A percentile compares a stretch with the other conserved stretches of the same genome.
phyloP scores from a whole-genome alignment of 2,113 vertebrate species.

The Pyrgilauda ruficollis region DNA sequence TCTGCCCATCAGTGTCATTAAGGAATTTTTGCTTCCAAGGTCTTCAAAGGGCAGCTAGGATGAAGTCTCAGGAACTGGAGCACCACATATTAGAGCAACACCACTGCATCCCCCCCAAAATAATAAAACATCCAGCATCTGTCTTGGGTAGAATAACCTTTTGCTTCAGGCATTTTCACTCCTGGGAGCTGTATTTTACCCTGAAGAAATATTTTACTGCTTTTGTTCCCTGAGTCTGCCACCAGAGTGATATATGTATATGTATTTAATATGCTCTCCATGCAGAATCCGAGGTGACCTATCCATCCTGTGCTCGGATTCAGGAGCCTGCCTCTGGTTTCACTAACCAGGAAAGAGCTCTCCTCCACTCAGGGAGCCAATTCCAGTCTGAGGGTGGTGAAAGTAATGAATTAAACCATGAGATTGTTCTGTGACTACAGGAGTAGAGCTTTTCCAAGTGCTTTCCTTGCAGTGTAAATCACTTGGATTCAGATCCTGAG shows the following conservation, averaged over 20 bases:
- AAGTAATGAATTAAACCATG: neutral
- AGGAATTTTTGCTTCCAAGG: neutral
- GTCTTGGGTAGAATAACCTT: slow-evolving; percentile 62
- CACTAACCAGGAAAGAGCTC: neutral
- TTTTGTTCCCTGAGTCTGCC: slow-evolving; percentile 39
- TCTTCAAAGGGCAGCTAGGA: slow-evolving; percentile 1
- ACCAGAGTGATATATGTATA: neutral
- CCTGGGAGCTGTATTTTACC: slow-evolving; percentile 60
- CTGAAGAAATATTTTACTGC: slow-evolving; percentile 55
- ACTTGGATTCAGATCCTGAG: neutral
- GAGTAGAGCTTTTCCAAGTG: neutral
- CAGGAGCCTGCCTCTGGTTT: neutral
- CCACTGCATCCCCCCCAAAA: neutral
- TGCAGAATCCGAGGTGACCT: slow-evolving; percentile 23
- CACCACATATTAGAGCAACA: neutral
- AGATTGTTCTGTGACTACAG: neutral
- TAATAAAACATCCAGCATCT: slow-evolving; percentile 31
- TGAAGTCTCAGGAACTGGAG: neutral
- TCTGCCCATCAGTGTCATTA: neutral
- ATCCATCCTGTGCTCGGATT: neutral
- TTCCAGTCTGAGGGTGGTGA: neutral
- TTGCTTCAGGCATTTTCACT: slow-evolving; percentile 51
- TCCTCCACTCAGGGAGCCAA: neutral
- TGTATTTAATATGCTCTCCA: slow-evolving; percentile 29
- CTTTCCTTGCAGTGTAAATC: neutral